phyloP scores from a whole-genome alignment of 1,140 invertebrate species.

The Megalopta genalis region DNA sequence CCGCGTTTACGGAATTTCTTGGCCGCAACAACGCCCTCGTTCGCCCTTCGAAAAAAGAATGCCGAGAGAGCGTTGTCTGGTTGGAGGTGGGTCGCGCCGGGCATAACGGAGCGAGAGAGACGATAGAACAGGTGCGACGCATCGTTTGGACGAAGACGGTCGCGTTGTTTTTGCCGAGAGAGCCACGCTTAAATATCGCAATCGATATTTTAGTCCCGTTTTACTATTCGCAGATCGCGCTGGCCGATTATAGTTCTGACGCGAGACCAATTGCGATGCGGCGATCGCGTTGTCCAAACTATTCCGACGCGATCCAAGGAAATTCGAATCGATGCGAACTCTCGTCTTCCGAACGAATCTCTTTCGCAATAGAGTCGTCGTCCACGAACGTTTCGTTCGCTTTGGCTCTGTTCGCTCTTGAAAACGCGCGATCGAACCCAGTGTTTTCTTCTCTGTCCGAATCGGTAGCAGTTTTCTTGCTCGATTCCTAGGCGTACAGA shows the following conservation, averaged over 20 bases:
- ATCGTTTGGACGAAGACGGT: not conserved
- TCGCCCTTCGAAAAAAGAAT: not conserved
- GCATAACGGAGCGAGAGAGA: not conserved
- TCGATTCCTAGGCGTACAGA: not conserved
- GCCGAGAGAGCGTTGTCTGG: not conserved
- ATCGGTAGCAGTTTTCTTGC: not conserved
- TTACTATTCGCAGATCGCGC: slow-evolving; percentile 59
- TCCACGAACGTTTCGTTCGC: no score
- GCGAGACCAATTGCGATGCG: slow-evolving; percentile 28
- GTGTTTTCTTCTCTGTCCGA: not conserved
- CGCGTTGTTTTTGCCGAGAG: not conserved
- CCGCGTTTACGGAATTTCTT: not conserved
- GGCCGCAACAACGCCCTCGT: not conserved
- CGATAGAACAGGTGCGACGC: not conserved
- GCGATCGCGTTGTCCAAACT: not conserved
- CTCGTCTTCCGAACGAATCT: not conserved
- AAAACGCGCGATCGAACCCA: no score
- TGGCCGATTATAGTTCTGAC: slow-evolving; percentile 51
- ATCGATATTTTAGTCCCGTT: slow-evolving; percentile 50
- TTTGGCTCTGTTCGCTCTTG: no score
- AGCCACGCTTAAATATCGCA: no score
- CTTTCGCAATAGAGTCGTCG: no score
- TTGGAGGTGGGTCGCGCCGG: not conserved
- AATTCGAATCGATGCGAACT: not conserved
- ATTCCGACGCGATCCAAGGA: not conserved